Conservation (phyloP, 2,888 invertebrate genomes). For the Caenorhabditis sulstoni region DNA sequence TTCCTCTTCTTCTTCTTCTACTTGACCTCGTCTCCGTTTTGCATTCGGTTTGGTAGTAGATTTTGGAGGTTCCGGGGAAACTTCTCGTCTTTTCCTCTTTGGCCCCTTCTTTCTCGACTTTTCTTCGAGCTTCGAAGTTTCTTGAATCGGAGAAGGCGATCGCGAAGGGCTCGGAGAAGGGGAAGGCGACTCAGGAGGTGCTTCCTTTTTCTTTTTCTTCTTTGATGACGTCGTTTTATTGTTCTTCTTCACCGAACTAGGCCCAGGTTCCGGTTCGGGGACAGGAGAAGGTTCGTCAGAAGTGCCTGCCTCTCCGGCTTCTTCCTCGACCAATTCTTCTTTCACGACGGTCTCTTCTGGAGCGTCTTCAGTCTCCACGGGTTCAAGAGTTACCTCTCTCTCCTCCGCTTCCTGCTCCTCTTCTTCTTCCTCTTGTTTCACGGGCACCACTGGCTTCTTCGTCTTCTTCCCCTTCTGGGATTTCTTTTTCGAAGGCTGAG, state of each 20-base stretch:
- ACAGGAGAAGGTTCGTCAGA: constrained; percentile 4
- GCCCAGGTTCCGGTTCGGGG: neutral
- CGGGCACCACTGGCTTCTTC: constrained; percentile 2
- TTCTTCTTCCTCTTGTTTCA: constrained; percentile 22
- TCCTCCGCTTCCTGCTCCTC: neutral
- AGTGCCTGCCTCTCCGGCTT: constrained; percentile 1
- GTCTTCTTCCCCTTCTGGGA: constrained; percentile 31
- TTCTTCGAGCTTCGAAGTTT: too few relatives aligned
- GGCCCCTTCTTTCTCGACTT: too few relatives aligned
- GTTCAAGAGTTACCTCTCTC: neutral
- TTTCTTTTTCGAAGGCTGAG: neutral
- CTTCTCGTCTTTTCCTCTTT: neutral
- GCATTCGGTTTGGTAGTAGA: neutral
- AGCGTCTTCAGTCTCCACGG: neutral
- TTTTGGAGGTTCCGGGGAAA: neutral
- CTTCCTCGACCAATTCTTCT: neutral
- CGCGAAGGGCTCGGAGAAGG: constrained; percentile 22
- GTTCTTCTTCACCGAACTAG: constrained; percentile 8
- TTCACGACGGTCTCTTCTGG: neutral
- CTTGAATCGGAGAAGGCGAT: constrained; percentile 17
- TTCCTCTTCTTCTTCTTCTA: constrained; percentile 15
- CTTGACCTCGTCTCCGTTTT: constrained; percentile 5
- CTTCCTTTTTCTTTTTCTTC: constrained; percentile 36
- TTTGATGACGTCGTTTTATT: neutral
- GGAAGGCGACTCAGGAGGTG: constrained; percentile 15